Conservation (phyloP, 2,888 invertebrate genomes). For the Eurytoma californica region DNA sequence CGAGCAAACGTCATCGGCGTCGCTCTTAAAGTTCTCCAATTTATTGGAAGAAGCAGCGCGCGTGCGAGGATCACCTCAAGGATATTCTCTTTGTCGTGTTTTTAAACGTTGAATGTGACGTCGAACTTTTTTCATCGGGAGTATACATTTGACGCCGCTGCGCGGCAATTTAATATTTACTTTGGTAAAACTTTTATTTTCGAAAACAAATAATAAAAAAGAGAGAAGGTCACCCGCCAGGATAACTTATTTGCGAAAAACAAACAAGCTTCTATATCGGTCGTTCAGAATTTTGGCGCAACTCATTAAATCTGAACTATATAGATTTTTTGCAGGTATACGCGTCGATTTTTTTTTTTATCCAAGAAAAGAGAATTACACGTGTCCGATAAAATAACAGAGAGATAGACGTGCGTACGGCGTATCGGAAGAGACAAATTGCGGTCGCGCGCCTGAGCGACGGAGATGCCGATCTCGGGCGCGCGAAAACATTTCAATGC, state of each 20-base stretch:
- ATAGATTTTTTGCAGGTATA: too few relatives aligned
- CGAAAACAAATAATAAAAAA: not conserved
- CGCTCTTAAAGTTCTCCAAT: constrained; percentile 62
- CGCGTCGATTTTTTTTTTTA: too few relatives aligned
- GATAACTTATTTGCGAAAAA: too few relatives aligned
- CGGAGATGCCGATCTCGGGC: not conserved
- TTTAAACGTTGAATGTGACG: constrained; percentile 36
- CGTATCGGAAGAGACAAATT: not conserved
- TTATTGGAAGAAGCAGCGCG: constrained; percentile 63
- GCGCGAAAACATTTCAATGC: constrained; percentile 14
- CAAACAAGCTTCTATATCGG: too few relatives aligned
- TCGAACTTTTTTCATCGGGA: constrained; percentile 25
- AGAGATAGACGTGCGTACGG: too few relatives aligned
- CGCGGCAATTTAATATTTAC: not conserved
- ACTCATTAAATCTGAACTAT: too few relatives aligned
- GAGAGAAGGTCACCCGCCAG: too few relatives aligned
- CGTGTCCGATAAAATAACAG: too few relatives aligned
- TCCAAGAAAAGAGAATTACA: too few relatives aligned
- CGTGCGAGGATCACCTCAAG: constrained; percentile 34
- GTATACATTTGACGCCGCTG: not conserved
- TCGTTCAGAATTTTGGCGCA: too few relatives aligned
- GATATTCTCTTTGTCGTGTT: constrained; percentile 26
- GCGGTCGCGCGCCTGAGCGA: not conserved
- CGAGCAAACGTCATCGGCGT: constrained; percentile 40
- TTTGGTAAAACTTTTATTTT: not conserved